Evolutionary conservation across 2,113 vertebrate genomes (phyloP).

Genomic region (Rhizomys pruinosus): DNA sequence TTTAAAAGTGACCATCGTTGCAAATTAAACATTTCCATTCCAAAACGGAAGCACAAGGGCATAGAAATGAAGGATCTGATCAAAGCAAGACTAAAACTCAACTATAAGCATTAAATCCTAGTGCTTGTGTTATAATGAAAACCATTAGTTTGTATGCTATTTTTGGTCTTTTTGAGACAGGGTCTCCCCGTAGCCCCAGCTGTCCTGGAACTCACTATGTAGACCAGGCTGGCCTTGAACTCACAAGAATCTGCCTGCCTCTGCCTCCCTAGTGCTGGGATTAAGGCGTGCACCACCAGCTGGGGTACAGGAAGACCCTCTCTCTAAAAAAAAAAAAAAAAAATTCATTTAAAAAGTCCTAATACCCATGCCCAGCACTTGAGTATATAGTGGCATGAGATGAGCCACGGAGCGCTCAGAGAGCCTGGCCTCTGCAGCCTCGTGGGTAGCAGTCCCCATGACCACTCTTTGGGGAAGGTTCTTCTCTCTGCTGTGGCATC

Average conservation of each 20-base stretch:
- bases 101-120: neutral
- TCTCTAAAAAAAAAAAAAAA: too few relatives aligned
- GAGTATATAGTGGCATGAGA: neutral
- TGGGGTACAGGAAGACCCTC: too few relatives aligned
- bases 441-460: neutral
- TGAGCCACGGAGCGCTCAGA: neutral
- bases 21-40: neutral
- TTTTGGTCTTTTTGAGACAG: too few relatives aligned
- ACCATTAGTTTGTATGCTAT: too few relatives aligned
- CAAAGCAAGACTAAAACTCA: neutral
- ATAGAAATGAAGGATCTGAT: neutral
- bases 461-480: neutral
- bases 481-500: neutral
- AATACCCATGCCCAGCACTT: neutral
- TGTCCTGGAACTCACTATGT: too few relatives aligned
- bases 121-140: neutral
- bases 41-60: neutral
- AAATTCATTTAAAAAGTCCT: too few relatives aligned
- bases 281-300: too few relatives aligned
- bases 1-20: too few relatives aligned
- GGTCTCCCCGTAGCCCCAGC: too few relatives aligned
- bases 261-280: too few relatives aligned
- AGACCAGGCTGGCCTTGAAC: too few relatives aligned
- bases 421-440: neutral
- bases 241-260: too few relatives aligned